Conservation (phyloP, 2,113 vertebrate genomes). For the Anarrhichthys ocellatus region DNA sequence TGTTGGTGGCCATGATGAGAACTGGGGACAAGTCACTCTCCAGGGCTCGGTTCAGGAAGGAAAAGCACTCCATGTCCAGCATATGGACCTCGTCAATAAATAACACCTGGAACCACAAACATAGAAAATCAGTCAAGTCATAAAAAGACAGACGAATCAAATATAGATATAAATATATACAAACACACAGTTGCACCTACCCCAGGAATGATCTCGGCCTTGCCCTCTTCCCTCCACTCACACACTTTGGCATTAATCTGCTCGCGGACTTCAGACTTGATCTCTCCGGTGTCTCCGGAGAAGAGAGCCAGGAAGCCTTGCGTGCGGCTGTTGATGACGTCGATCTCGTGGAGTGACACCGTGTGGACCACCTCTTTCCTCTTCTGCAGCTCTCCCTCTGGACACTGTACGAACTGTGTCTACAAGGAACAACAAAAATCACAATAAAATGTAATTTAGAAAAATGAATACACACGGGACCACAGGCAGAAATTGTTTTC, state of each 20-base stretch:
- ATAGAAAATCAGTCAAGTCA: not conserved
- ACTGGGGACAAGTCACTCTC: constrained; percentile 93
- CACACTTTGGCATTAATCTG: constrained; percentile 97
- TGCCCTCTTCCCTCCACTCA: constrained; percentile 95
- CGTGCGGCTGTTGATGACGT: constrained; percentile 95
- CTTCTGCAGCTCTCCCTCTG: constrained; percentile 95
- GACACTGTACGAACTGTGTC: constrained; percentile 97
- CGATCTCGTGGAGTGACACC: constrained; percentile 93
- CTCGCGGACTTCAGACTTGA: constrained; percentile 93
- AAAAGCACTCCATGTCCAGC: constrained; percentile 96
- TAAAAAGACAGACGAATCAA: not conserved
- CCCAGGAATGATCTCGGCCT: constrained; percentile 93
- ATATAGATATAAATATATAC: not conserved
- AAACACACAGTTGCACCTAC: constrained; percentile 68
- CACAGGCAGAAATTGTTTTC: not conserved
- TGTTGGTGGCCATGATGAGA: constrained; percentile 95
- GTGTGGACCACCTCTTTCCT: constrained; percentile 95
- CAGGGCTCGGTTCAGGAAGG: constrained; percentile 93
- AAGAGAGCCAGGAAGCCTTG: constrained; percentile 96
- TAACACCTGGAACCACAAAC: constrained; percentile 84
- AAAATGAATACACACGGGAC: not conserved
- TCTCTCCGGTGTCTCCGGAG: constrained; percentile 95
- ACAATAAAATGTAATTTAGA: not conserved
- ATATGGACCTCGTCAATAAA: constrained; percentile 97
- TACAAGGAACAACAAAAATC: constrained; percentile 35